phyloP scores from a whole-genome alignment of 2,113 vertebrate species.

The Anarrhichthys ocellatus region DNA sequence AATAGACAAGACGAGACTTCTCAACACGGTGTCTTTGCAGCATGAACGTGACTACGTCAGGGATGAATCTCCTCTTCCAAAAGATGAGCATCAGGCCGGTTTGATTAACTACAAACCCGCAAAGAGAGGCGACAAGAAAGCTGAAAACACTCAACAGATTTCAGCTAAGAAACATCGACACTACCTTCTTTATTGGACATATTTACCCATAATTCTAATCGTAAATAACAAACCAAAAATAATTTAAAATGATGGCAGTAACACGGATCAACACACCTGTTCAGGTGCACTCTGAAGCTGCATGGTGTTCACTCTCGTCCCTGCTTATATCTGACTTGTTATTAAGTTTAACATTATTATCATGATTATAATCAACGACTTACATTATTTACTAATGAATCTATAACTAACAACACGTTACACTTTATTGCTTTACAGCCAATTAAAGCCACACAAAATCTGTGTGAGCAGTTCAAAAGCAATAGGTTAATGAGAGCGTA shows the following conservation, averaged over 20 bases:
- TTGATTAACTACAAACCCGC: background rate
- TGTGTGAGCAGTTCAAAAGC: constrained; percentile 60
- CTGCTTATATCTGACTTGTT: constrained; percentile 17
- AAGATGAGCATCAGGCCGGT: background rate
- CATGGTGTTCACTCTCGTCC: background rate
- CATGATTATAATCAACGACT: constrained; percentile 60
- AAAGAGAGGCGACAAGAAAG: background rate
- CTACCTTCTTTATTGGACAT: too few relatives aligned
- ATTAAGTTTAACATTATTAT: constrained; percentile 35
- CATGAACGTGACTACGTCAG: background rate
- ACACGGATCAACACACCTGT: background rate
- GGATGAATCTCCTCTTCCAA: background rate
- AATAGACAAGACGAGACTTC: background rate
- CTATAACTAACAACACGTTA: constrained; percentile 52
- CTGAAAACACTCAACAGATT: background rate
- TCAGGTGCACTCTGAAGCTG: background rate
- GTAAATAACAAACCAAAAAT: background rate
- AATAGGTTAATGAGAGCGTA: constrained; percentile 68
- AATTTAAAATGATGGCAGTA: background rate
- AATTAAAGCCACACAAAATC: constrained; percentile 63
- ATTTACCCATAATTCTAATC: background rate
- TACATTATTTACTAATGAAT: constrained; percentile 65
- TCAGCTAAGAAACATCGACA: background rate
- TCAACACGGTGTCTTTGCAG: background rate
- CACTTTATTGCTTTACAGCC: constrained; percentile 60